Conservation (phyloP, 2,797 vertebrate genomes). For the Leptoclinus maculatus region DNA sequence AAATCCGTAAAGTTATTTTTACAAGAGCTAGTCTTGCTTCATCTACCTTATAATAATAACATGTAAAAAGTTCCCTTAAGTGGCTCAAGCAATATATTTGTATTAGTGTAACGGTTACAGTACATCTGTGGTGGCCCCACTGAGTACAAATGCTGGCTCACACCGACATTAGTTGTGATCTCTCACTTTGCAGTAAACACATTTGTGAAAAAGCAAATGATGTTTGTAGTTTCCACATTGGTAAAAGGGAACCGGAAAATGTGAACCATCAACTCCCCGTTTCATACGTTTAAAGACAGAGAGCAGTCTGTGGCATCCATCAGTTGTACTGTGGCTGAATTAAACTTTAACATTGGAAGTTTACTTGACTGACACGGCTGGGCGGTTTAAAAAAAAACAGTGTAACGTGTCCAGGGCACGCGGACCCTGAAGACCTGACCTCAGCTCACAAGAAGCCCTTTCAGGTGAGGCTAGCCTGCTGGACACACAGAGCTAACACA, state of each 20-base stretch:
- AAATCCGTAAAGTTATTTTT: background rate
- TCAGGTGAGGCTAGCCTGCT: constrained; percentile 20
- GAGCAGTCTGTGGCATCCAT: background rate
- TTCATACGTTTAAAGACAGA: too few relatives aligned
- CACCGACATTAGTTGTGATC: background rate
- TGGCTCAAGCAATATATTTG: background rate
- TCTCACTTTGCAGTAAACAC: background rate
- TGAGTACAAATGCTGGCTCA: background rate
- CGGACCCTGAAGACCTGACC: background rate
- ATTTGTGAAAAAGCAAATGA: background rate
- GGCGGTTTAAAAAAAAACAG: too few relatives aligned
- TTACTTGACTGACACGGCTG: too few relatives aligned
- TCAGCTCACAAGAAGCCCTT: constrained; percentile 32
- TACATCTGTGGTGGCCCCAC: too few relatives aligned
- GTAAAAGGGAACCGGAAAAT: background rate
- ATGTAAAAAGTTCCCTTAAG: background rate
- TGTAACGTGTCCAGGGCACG: background rate
- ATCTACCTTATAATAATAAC: too few relatives aligned
- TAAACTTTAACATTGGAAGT: background rate
- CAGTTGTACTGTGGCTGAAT: background rate
- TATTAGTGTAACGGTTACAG: background rate
- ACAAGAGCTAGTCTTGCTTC: background rate
- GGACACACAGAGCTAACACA: background rate
- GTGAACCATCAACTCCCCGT: background rate
- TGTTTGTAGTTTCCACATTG: background rate